Evolutionary conservation across 2,797 vertebrate species (phyloP), one percentile per base, ranked within the genome.

Genomic region (Etheostoma nigrum): DNA sequence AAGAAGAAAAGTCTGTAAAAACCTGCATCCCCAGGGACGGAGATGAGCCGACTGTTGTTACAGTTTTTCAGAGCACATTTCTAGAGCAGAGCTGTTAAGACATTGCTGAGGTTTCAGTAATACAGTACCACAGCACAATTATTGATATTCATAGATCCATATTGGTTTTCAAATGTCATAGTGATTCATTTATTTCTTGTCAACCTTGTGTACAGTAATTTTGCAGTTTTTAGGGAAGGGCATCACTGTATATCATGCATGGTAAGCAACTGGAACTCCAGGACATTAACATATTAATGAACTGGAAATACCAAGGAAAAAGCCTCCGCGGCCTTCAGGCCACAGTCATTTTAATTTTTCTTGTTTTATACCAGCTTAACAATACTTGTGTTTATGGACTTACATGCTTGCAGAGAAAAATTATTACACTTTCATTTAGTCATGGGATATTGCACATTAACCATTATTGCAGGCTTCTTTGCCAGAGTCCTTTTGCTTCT

Each of bases 281-380:
- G 42, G 18, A 78, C 25, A 82, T 82, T 83, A 76, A 67, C 85
- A 87, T 81, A 76, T 76, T 79, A 74, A 82, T 78, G 62, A 49
- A 61, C 11, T 77, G 72, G 65, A 84, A 89, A 82, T 73, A 84
- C 45, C 65, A 70, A 81, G 48, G 33, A 80, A 81, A 81, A 83
- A 58, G 55, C 21, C 54, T 78, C 45, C 14, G 36, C 14, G 12
- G 64, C 73, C 70, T 77, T 27, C 6, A 71, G 73, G 72, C 57
- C 40, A 81, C 21, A 27, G 62, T 67, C 73, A 68, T 72, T 80
- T 76, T 72, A 45, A 74, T 75, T 18, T 63, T 68, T 45, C 45
- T 25, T 69, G n/a, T 55, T 19, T 53, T 61, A 51, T 61, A 48
- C 21, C 47, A 67, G 63, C 33, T 57, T 51, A 66, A 48, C 10